Conservation (phyloP, 1,140 invertebrate species). For the Bombus pascuorum region DNA sequence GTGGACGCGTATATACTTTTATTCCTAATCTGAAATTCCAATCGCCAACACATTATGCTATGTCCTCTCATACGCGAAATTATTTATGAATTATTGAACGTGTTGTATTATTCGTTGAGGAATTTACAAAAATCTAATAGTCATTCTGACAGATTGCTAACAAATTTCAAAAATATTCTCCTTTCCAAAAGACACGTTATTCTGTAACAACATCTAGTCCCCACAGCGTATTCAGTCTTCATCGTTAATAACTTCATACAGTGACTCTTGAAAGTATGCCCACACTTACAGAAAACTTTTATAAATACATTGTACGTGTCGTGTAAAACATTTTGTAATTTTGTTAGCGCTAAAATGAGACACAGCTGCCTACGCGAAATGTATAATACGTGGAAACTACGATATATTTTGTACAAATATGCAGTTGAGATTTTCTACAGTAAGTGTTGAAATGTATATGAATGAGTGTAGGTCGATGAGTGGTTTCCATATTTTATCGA, state of each 20-base stretch:
- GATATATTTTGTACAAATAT: too few species aligned
- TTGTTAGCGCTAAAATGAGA: not conserved
- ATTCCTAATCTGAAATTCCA: not conserved
- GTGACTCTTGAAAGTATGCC: too few species aligned
- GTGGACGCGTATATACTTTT: not conserved
- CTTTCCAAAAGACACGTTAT: too few species aligned
- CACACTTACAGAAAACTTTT: not conserved
- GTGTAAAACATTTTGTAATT: not conserved
- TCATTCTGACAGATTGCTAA: not conserved
- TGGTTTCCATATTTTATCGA: too few species aligned
- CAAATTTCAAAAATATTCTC: too few species aligned
- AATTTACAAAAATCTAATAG: not conserved
- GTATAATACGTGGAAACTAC: too few species aligned
- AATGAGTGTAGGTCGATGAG: not conserved
- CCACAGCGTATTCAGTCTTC: too few species aligned
- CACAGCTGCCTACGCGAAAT: too few species aligned
- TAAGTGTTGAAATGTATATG: too few species aligned
- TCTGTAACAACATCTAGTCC: too few species aligned
- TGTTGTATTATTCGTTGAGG: not conserved
- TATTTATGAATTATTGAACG: constrained; percentile 10
- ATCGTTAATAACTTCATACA: too few species aligned
- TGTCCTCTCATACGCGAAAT: not conserved
- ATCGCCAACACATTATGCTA: not conserved
- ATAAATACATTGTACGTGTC: not conserved
- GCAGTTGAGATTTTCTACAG: too few species aligned